Percentiles rank a stretch among this genome's conserved stretches.
Evolutionary conservation across 2,888 invertebrate genomes (phyloP).

Genomic region (Heteromurus nitidus): DNA sequence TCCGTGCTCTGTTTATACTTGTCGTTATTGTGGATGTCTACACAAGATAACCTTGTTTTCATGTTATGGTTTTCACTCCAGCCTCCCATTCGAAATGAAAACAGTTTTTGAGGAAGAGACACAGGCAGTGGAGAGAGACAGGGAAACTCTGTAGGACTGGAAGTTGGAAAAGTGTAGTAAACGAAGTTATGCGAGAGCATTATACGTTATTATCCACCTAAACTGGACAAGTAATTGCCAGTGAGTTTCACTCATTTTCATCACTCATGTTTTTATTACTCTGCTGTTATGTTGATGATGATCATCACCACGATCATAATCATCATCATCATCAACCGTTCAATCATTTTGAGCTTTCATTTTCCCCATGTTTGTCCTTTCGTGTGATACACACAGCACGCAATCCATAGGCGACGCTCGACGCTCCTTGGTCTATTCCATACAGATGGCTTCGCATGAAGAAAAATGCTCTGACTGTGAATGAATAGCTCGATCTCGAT

Average conservation of each 20-base stretch:
- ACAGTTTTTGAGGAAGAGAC: too few species aligned
- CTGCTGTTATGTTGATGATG: constrained; percentile 43
- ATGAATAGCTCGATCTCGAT: neutral
- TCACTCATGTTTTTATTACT: constrained; percentile 56
- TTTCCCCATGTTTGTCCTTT: constrained; percentile 24
- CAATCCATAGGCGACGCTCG: neutral
- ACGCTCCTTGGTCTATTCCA: too few species aligned
- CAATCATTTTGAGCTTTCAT: constrained; percentile 51
- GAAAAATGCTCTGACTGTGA: neutral
- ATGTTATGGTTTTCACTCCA: constrained; percentile 26
- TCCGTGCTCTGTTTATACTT: constrained; percentile 43
- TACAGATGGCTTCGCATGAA: neutral
- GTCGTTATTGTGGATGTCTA: constrained; percentile 40
- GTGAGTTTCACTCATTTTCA: constrained; percentile 49
- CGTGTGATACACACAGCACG: neutral
- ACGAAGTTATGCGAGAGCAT: neutral
- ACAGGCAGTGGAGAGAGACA: too few species aligned
- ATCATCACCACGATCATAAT: constrained; percentile 38
- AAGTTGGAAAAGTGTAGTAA: neutral
- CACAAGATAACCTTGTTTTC: constrained; percentile 52
- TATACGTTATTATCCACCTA: constrained; percentile 33
- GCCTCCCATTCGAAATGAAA: constrained; percentile 1
- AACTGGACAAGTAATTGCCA: constrained; percentile 56
- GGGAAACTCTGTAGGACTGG: neutral
- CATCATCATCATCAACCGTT: constrained; percentile 40